Evolutionary conservation across 2,113 vertebrate species (phyloP).

Genomic region (Esox niger): DNA sequence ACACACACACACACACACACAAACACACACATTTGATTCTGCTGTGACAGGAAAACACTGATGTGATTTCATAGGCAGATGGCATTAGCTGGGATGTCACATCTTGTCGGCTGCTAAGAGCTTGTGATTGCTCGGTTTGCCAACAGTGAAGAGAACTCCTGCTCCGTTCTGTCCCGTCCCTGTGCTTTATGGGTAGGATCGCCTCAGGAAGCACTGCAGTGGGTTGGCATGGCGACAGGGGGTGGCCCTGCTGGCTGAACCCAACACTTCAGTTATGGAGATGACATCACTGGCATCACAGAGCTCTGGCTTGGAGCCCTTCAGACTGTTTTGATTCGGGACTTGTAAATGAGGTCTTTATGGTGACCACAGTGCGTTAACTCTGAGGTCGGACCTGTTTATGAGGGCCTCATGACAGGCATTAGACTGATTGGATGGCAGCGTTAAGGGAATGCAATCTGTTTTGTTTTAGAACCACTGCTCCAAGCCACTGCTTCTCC

Average conservation of each 20-base stretch:
- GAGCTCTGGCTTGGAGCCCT: background rate
- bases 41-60: background rate
- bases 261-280: slow-evolving; percentile 31
- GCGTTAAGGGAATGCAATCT: background rate
- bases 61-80: slow-evolving; percentile 45
- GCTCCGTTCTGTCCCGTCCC: slow-evolving; percentile 26
- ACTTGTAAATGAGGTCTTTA: too few relatives aligned
- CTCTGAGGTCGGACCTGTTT: background rate
- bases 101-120: slow-evolving; percentile 52
- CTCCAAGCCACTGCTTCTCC: background rate
- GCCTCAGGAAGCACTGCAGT: slow-evolving; percentile 48
- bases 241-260: background rate
- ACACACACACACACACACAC: slow-evolving; percentile 2
- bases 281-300: slow-evolving; percentile 19
- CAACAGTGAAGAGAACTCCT: slow-evolving; percentile 18
- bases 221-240: slow-evolving; percentile 48
- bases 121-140: slow-evolving; percentile 56
- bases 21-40: background rate
- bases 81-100: slow-evolving; percentile 29
- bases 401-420: background rate
- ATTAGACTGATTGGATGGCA: background rate
- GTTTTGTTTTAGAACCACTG: slow-evolving; percentile 7
- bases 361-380: too few relatives aligned
- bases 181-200: slow-evolving; percentile 52
- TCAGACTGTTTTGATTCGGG: background rate